Conservation (phyloP, 1,140 invertebrate genomes). For the Drosophila sp. region DNA sequence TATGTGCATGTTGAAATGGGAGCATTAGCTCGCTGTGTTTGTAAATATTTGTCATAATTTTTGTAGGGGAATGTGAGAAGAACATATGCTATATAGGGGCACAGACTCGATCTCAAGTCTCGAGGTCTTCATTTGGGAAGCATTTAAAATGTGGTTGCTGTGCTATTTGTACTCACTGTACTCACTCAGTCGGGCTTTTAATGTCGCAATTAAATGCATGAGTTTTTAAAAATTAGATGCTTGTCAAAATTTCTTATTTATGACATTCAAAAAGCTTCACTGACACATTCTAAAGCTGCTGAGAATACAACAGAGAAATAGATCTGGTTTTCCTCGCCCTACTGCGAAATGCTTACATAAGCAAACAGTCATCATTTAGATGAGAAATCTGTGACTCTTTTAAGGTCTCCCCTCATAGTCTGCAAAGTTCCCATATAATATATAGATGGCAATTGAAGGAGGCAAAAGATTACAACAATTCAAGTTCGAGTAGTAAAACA, state of each 20-base stretch:
- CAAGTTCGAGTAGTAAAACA: too few relatives aligned
- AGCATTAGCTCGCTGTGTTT: constrained; percentile 77
- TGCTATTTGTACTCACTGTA: constrained; percentile 48
- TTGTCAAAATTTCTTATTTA: constrained; percentile 76
- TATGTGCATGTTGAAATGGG: constrained; percentile 80
- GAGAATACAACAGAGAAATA: not conserved
- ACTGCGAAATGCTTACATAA: constrained; percentile 4
- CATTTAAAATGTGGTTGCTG: constrained; percentile 39
- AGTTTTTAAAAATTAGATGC: constrained; percentile 79
- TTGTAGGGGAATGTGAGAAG: constrained; percentile 12
- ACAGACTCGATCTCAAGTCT: not conserved
- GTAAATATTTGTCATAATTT: constrained; percentile 83
- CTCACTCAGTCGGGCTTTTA: constrained; percentile 61
- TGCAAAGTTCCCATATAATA: constrained; percentile 27
- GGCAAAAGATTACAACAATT: not conserved
- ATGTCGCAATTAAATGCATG: constrained; percentile 82
- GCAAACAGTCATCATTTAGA: constrained; percentile 4
- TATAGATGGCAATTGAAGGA: not conserved
- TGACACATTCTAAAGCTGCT: constrained; percentile 5
- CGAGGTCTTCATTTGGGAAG: constrained; percentile 30
- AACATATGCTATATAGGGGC: constrained; percentile 41
- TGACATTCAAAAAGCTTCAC: constrained; percentile 60
- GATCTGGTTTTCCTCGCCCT: too few relatives aligned
- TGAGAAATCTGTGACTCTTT: constrained; percentile 40
- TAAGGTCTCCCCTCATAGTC: constrained; percentile 9